A percentile compares a stretch with the other conserved stretches of the same genome.
Evolutionary conservation across 2,888 invertebrate genomes (phyloP).

Genomic region (Stegana nigrithorax): DNA sequence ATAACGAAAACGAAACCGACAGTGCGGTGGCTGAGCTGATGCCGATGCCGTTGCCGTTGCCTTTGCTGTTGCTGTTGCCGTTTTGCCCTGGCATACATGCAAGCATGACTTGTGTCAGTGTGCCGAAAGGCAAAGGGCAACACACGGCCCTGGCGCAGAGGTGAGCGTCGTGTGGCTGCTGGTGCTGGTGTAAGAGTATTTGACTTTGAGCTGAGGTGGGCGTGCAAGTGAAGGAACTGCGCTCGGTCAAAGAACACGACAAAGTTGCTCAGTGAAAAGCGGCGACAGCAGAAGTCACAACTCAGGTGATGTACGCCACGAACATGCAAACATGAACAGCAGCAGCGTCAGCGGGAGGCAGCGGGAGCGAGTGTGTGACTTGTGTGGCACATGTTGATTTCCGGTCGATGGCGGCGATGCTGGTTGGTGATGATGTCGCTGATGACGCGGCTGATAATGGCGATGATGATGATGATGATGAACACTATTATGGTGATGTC

Average conservation of each 20-base stretch:
- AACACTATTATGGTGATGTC: not conserved
- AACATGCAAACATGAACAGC: too few species aligned
- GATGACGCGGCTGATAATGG: too few species aligned
- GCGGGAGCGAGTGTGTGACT: not conserved
- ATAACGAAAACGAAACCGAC: too few species aligned
- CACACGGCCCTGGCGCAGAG: slow-evolving; percentile 10
- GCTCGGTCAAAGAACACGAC: not conserved
- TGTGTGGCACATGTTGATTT: slow-evolving; percentile 5
- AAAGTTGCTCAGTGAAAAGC: too few species aligned
- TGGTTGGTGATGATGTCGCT: too few species aligned
- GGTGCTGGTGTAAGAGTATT: not conserved
- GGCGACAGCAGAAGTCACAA: too few species aligned
- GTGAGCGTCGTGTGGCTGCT: not conserved
- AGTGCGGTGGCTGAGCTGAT: not conserved
- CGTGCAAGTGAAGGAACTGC: not conserved
- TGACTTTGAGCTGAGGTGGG: not conserved
- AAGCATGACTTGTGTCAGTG: slow-evolving; percentile 17
- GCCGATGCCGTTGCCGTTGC: not conserved
- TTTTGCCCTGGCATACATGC: not conserved
- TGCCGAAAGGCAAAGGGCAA: slow-evolving; percentile 36
- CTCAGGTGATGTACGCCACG: too few species aligned
- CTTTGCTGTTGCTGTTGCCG: not conserved
- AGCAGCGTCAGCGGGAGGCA: not conserved
- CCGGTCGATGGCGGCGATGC: too few species aligned
- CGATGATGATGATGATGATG: too few species aligned